Percentiles rank a stretch among this genome's conserved stretches.
These are phyloP conservation scores for Agrypnus murinus DNA, from an alignment of 2,888 invertebrate species.

Conservation along the genomic window DNA sequence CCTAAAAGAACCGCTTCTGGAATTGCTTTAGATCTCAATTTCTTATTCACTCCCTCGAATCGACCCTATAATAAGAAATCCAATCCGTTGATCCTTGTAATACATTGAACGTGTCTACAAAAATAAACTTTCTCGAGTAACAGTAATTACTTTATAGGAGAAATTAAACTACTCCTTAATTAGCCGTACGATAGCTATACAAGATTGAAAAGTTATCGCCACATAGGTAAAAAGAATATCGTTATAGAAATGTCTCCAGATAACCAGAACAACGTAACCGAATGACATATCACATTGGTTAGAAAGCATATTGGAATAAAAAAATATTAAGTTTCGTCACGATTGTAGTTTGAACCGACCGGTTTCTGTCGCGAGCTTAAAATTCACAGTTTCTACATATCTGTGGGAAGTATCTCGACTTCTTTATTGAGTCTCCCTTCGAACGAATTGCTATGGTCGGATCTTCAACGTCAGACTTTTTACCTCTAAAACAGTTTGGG, in stretches of 20 bases:
- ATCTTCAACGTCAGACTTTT: slow-evolving; percentile 25
- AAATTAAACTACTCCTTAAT: slow-evolving; percentile 5
- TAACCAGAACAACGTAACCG: slow-evolving; percentile 40
- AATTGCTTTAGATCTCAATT: slow-evolving; percentile 26
- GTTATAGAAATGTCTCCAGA: slow-evolving; percentile 42
- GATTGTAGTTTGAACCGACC: slow-evolving; percentile 39
- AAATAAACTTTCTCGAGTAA: not conserved
- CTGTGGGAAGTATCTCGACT: slow-evolving; percentile 52
- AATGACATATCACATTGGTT: slow-evolving; percentile 52
- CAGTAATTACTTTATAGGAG: not conserved
- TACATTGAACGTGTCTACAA: not conserved
- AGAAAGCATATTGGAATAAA: slow-evolving; percentile 52
- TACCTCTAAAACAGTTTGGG: slow-evolving; percentile 10
- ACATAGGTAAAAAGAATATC: slow-evolving; percentile 39
- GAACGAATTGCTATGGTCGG: slow-evolving; percentile 49
- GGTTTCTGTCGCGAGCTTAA: slow-evolving; percentile 49
- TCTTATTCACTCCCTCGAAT: slow-evolving; percentile 3
- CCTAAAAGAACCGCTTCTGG: not conserved
- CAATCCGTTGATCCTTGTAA: not conserved
- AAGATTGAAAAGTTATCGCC: slow-evolving; percentile 23
- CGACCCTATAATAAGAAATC: not conserved
- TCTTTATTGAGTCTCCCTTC: slow-evolving; percentile 52
- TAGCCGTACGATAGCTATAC: not conserved
- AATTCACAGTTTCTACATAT: slow-evolving; percentile 51
- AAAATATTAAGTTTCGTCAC: slow-evolving; percentile 56